These are phyloP conservation scores for Saccostrea cuccullata DNA, from an alignment of 1,140 invertebrate species.

Conservation along the genomic window DNA sequence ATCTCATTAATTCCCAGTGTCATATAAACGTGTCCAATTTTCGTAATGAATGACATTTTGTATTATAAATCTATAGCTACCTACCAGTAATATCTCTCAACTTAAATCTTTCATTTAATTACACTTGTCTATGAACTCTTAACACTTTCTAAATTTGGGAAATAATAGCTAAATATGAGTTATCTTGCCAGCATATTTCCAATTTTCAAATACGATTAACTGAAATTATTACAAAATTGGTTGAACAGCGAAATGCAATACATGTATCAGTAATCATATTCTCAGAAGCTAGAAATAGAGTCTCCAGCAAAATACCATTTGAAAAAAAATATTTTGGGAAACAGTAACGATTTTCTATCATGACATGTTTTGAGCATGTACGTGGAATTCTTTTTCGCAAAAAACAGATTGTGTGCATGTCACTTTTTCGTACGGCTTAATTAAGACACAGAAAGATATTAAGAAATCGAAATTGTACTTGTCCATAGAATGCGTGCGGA, in stretches of 20 bases:
- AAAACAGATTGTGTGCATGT: background rate
- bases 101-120: background rate
- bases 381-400: background rate
- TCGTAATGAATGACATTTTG: no score
- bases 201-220: background rate
- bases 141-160: background rate
- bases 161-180: background rate
- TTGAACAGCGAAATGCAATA: background rate
- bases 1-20: no score
- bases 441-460: background rate
- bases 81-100: background rate
- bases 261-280: background rate
- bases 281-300: background rate
- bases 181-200: background rate
- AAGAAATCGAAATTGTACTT: background rate
- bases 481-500: background rate
- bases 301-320: background rate
- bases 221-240: background rate
- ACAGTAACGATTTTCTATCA: background rate
- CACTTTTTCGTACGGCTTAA: background rate
- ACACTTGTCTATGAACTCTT: background rate
- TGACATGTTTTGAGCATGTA: background rate
- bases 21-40: no score
- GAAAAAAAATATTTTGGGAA: background rate
- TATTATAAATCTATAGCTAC: background rate